Evolutionary conservation across 1,140 invertebrate species (phyloP).

Genomic region (Saccostrea echinata): DNA sequence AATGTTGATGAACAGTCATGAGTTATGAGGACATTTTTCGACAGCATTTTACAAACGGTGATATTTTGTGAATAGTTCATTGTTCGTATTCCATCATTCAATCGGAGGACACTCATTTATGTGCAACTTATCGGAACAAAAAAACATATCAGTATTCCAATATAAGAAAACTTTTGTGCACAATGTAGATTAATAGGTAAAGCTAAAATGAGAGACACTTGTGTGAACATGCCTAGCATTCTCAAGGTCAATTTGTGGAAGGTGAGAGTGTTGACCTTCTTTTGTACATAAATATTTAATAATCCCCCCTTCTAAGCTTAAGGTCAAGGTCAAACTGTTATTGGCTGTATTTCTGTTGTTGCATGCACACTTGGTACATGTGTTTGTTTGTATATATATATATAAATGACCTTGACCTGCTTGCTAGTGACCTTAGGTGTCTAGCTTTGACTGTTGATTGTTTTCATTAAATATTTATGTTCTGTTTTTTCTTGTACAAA

Average conservation of each 20-base stretch:
- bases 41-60: constrained; percentile 27
- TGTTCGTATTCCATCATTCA: constrained; percentile 1
- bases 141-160: constrained; percentile 24
- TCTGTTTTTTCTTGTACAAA: constrained; percentile 25
- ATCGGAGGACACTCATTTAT: background rate
- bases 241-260: background rate
- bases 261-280: constrained; percentile 32
- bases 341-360: constrained; percentile 13
- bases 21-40: background rate
- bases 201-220: background rate
- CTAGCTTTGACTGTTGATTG: constrained; percentile 28
- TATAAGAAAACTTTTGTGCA: constrained; percentile 1
- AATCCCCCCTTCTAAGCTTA: background rate
- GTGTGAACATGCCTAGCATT: background rate
- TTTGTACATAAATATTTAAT: constrained; percentile 2
- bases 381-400: constrained; percentile 26
- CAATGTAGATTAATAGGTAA: background rate
- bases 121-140: background rate
- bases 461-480: constrained; percentile 23
- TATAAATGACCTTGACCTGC: constrained; percentile 26
- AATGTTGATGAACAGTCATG: background rate
- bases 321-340: constrained; percentile 22
- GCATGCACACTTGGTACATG: constrained; percentile 24
- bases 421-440: constrained; percentile 32
- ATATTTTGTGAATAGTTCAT: constrained; percentile 12